These are phyloP conservation scores for Amaurobius ferox DNA, from an alignment of 2,888 invertebrate species.

Conservation along the genomic window DNA sequence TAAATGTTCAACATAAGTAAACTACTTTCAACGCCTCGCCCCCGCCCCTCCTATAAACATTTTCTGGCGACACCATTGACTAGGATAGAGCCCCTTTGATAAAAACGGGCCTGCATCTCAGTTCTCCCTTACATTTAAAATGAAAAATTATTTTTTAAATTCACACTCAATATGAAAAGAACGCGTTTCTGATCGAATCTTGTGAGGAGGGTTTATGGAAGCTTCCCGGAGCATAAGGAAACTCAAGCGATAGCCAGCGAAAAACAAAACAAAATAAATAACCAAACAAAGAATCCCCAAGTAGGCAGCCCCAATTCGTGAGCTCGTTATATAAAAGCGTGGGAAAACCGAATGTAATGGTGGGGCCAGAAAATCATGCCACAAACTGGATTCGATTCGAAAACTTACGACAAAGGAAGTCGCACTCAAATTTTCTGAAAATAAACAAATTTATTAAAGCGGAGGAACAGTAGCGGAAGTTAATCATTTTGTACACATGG, in stretches of 20 bases:
- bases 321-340: conserved; percentile 51
- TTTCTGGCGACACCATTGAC: too few relatives aligned
- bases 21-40: too few relatives aligned
- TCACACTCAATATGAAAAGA: too few relatives aligned
- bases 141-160: too few relatives aligned
- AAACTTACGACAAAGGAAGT: conserved; percentile 37
- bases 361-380: not conserved
- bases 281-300: conserved; percentile 16
- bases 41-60: too few relatives aligned
- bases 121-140: too few relatives aligned
- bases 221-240: not conserved
- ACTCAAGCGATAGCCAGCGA: not conserved
- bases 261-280: conserved; percentile 21
- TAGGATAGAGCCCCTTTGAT: too few relatives aligned
- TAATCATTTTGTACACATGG: not conserved
- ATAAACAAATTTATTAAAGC: conserved; percentile 19
- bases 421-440: conserved; percentile 7
- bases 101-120: too few relatives aligned
- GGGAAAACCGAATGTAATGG: conserved; percentile 35
- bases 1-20: too few relatives aligned
- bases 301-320: conserved; percentile 33
- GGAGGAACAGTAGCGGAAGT: not conserved
- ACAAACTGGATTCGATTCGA: not conserved
- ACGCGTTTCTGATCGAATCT: too few relatives aligned
- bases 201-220: not conserved